Conservation (phyloP, 2,113 vertebrate genomes). For the Amphiprion percula region DNA sequence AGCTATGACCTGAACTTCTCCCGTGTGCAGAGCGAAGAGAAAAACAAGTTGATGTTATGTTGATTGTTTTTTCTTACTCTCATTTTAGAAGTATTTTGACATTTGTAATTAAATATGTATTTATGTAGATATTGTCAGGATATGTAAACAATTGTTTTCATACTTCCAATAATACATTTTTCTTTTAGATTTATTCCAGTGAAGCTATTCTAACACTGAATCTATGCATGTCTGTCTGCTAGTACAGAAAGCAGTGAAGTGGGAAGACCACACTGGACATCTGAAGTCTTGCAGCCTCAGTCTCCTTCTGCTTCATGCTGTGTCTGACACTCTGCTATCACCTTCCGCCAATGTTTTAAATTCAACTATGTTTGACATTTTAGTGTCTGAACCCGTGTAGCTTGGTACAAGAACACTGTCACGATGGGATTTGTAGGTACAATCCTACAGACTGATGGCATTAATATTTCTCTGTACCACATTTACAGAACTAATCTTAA, state of each 20-base stretch:
- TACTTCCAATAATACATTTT: neutral
- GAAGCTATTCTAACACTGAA: neutral
- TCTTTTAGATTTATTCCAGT: neutral
- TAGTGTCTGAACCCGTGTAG: conserved; percentile 51
- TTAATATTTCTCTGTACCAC: conserved; percentile 51
- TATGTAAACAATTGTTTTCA: conserved; percentile 29
- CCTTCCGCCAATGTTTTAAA: conserved; percentile 36
- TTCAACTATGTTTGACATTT: conserved; percentile 70
- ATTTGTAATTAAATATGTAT: conserved; percentile 62
- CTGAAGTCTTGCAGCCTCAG: conserved; percentile 19
- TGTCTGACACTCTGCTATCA: neutral
- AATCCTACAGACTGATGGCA: conserved; percentile 20
- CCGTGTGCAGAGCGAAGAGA: conserved; percentile 31
- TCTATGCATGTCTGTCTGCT: neutral
- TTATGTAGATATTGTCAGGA: conserved; percentile 55
- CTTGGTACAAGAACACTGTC: conserved; percentile 13
- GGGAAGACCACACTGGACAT: conserved; percentile 22
- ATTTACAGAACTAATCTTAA: conserved; percentile 39
- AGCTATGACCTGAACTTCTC: conserved; percentile 64
- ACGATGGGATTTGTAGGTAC: conserved; percentile 56
- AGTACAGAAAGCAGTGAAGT: conserved; percentile 2
- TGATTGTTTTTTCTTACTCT: conserved; percentile 22
- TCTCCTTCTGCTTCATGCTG: conserved; percentile 32
- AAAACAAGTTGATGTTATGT: conserved; percentile 46
- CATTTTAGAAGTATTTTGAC: conserved; percentile 49